Percentiles rank a stretch among this genome's conserved stretches.
Conservation (phyloP, 2,113 vertebrate species). For the Bothrops jararaca region DNA sequence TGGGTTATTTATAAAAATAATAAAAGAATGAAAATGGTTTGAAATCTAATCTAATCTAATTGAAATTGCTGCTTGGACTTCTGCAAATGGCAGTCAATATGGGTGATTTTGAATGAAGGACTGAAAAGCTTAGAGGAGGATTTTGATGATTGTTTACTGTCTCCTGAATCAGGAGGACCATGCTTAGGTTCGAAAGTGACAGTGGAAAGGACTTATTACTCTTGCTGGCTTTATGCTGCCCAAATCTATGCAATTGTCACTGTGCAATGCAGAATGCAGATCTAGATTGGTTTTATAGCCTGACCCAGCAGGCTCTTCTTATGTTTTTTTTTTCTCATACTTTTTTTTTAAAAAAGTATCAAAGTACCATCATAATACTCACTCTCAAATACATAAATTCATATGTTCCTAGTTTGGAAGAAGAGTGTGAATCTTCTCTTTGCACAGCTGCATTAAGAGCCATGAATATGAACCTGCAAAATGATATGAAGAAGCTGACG, state of each 20-base stretch:
- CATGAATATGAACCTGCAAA: constrained; percentile 87
- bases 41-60: too few relatives aligned
- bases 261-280: not conserved
- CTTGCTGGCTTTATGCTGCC: not conserved
- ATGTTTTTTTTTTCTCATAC: not conserved
- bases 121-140: not conserved
- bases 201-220: not conserved
- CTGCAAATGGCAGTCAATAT: not conserved
- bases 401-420: constrained; percentile 84
- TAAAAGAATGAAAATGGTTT: too few relatives aligned
- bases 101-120: not conserved
- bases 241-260: not conserved
- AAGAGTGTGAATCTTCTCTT: constrained; percentile 89
- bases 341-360: not conserved
- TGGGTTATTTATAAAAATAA: not conserved
- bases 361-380: constrained; percentile 27
- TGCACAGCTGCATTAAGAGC: constrained; percentile 82
- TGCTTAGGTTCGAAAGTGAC: not conserved
- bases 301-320: not conserved
- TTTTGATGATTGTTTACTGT: not conserved
- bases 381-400: constrained; percentile 55
- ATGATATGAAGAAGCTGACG: constrained; percentile 84
- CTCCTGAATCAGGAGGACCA: not conserved
- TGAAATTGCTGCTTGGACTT: not conserved
- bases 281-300: not conserved